Conservation (phyloP, 2,888 invertebrate genomes). For the Biston stratarius region DNA sequence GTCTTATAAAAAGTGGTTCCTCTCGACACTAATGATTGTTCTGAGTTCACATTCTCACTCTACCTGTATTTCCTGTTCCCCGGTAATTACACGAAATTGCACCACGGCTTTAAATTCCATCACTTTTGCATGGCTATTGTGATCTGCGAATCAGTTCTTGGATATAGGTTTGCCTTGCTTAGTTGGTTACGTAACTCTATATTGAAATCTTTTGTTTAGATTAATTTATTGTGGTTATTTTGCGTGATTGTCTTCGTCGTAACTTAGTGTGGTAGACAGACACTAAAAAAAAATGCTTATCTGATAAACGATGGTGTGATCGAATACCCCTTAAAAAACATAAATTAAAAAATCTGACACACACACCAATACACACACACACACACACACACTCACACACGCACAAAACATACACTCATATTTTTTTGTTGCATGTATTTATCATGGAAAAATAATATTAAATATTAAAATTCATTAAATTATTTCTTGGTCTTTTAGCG, state of each 20-base stretch:
- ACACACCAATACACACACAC: no score
- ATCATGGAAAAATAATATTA: no score
- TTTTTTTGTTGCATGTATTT: no score
- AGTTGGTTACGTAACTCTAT: slow-evolving; percentile 48
- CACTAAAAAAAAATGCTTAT: no score
- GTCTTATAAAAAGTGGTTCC: slow-evolving; percentile 45
- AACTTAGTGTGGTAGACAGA: no score
- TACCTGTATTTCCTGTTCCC: slow-evolving; percentile 81
- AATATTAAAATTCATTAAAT: no score
- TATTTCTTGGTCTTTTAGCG: no score
- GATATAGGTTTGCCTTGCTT: slow-evolving; percentile 72
- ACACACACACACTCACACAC: no score
- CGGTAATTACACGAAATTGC: slow-evolving; percentile 72
- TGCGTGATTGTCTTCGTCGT: neutral
- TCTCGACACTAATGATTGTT: slow-evolving; percentile 66
- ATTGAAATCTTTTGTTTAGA: slow-evolving; percentile 36
- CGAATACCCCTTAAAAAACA: no score
- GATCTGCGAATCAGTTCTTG: slow-evolving; percentile 68
- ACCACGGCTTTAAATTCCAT: slow-evolving; percentile 68
- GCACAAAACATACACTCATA: no score
- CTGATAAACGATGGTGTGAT: no score
- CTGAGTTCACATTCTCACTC: slow-evolving; percentile 58
- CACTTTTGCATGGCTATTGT: slow-evolving; percentile 66
- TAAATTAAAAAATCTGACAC: no score
- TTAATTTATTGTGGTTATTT: neutral